Conservation (phyloP, 2,113 vertebrate species). For the Caracal caracal region DNA sequence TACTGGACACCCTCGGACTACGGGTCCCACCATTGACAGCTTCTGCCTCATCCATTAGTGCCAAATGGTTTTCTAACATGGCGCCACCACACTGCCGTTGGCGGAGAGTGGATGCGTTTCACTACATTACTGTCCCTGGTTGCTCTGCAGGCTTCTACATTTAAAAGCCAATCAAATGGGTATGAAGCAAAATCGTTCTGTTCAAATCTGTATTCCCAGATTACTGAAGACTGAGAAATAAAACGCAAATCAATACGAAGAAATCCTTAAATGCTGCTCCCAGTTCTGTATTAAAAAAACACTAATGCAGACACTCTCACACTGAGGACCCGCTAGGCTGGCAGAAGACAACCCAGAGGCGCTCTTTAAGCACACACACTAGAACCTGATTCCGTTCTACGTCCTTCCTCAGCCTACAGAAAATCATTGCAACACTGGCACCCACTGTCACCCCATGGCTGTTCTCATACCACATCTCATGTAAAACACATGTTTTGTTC, state of each 20-base stretch:
- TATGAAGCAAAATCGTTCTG: not conserved
- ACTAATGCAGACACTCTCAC: not conserved
- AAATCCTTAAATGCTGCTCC: no score
- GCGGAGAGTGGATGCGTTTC: fast-evolving
- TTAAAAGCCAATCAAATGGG: not conserved
- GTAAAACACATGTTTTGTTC: no score
- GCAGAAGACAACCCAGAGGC: fast-evolving
- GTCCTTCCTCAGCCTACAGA: fast-evolving
- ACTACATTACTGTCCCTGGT: not conserved
- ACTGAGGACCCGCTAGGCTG: fast-evolving
- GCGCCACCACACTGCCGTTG: fast-evolving
- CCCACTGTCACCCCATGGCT: not conserved
- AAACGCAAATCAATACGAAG: fast-evolving
- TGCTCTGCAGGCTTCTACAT: no score
- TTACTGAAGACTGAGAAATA: not conserved
- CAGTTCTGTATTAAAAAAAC: not conserved
- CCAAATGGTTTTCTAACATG: fast-evolving
- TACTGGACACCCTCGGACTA: no score
- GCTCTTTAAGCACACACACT: not conserved
- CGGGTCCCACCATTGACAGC: fast-evolving
- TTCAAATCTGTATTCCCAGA: not conserved
- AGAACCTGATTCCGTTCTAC: fast-evolving
- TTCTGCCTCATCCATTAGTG: fast-evolving
- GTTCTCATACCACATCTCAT: not conserved
- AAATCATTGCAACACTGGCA: fast-evolving